phyloP scores from a whole-genome alignment of 2,797 vertebrate species.

The Melanotaenia boesemani region DNA sequence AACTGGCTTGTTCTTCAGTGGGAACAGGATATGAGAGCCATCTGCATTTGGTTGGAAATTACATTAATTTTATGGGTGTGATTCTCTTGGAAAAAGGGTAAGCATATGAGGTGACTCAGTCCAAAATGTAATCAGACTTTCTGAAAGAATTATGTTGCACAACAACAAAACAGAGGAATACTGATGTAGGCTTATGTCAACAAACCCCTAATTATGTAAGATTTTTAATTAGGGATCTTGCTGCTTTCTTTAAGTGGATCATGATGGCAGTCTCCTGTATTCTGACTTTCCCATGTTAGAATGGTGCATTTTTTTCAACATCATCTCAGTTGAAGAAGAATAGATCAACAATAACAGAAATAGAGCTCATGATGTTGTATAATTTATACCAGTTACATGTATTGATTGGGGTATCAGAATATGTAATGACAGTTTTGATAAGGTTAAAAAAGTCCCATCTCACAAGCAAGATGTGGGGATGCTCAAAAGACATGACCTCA shows the following conservation, averaged over 20 bases:
- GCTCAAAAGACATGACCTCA: not conserved
- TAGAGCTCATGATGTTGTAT: too few relatives aligned
- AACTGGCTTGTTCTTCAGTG: not conserved
- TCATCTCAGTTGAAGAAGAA: not conserved
- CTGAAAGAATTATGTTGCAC: not conserved
- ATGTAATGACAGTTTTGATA: not conserved
- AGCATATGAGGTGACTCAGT: not conserved
- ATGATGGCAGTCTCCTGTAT: not conserved
- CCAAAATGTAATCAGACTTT: not conserved
- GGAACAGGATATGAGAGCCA: not conserved
- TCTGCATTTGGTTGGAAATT: not conserved
- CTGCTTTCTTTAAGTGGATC: not conserved
- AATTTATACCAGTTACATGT: too few relatives aligned
- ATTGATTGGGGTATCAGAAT: not conserved
- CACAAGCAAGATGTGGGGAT: not conserved
- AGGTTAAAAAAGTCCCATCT: not conserved
- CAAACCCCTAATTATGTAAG: not conserved
- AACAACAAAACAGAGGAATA: not conserved
- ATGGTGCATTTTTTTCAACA: not conserved
- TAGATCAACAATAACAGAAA: not conserved
- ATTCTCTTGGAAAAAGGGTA: not conserved
- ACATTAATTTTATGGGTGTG: not conserved
- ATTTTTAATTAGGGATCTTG: not conserved
- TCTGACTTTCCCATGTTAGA: not conserved
- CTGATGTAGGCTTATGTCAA: not conserved